Base-by-base conservation (phyloP, 2,888 invertebrate species). In the Oxyteleia sp. region DNA sequence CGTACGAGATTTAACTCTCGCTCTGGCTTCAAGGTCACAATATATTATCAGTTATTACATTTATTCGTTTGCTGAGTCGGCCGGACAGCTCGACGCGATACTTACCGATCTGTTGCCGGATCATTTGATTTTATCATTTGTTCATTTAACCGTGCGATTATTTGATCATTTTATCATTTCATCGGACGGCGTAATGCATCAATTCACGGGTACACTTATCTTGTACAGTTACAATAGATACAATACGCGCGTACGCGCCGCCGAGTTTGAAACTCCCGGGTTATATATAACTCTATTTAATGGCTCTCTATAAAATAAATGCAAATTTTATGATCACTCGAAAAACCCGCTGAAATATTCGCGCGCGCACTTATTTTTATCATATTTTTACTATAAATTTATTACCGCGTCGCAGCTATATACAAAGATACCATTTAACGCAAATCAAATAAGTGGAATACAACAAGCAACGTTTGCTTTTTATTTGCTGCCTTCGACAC, bases 41-140 rank as follows among this genome's bases (percentile, higher is more conserved):
- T 72, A 71, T 71, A 82, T 82, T 82, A 82, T 82, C 82, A 72
- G 82, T 71, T 71, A 76, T 82, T 82, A 76, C 82, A 76, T 71
- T 82, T 76, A 72, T 82, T 82, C 76, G 71, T 76, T 82, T 41
- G 71, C 41, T 35, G 72, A 63, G 74, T 16, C 47, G 35, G 18
- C 47, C 47, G 81, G 15, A 23, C 47, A 57, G 49, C 41, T 57
- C 66, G 29, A 16, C 59, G 69, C 35, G 47, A 64, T 69, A 38
- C 74, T 63, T 63, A 29, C 61, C 53, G 76, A 72, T 82, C 63
- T 69, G 66, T 78, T 78, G 68, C 51, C 61, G 32, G 76, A 72
- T 78, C 76, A 55, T 82, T 78, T 76, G 82, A 72, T 76, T 78
- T 82, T 72, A 82, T 78, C 76, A 78, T 82, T 78, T 66, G 82